A percentile compares a stretch with the other conserved stretches of the same genome.
Conservation (phyloP, 2,113 vertebrate species). For the Notothenia rossii region DNA sequence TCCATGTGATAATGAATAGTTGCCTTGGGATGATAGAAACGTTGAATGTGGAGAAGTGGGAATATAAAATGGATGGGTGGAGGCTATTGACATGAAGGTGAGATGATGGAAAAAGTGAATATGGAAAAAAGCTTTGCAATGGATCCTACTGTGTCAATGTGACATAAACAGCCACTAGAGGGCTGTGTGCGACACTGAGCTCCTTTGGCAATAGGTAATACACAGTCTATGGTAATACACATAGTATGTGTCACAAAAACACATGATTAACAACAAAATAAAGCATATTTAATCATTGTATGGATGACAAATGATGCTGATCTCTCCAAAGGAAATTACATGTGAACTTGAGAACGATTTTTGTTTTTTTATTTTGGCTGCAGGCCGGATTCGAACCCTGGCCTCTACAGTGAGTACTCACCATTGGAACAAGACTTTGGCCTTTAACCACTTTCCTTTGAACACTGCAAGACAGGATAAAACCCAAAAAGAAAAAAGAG, state of each 20-base stretch:
- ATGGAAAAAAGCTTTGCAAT: no score
- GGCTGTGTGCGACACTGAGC: background rate
- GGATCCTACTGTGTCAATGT: background rate
- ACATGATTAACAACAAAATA: background rate
- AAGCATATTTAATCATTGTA: background rate
- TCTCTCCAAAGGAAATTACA: background rate
- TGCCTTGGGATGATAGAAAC: no score
- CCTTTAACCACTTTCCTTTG: background rate
- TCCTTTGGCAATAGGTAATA: background rate
- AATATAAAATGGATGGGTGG: no score
- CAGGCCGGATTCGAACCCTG: no score
- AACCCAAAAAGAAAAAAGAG: background rate
- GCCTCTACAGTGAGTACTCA: no score
- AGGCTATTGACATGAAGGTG: no score
- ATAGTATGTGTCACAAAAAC: background rate
- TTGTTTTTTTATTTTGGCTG: no score
- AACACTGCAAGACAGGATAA: background rate
- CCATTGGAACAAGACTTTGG: background rate
- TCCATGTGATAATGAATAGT: no score
- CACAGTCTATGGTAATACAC: background rate
- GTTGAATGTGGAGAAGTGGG: no score
- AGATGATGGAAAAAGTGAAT: no score
- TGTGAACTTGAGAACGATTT: background rate
- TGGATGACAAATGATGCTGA: background rate
- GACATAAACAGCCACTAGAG: slow-evolving; percentile 6